phyloP scores from a whole-genome alignment of 2,888 invertebrate genomes.

The Machimus atricapillus region DNA sequence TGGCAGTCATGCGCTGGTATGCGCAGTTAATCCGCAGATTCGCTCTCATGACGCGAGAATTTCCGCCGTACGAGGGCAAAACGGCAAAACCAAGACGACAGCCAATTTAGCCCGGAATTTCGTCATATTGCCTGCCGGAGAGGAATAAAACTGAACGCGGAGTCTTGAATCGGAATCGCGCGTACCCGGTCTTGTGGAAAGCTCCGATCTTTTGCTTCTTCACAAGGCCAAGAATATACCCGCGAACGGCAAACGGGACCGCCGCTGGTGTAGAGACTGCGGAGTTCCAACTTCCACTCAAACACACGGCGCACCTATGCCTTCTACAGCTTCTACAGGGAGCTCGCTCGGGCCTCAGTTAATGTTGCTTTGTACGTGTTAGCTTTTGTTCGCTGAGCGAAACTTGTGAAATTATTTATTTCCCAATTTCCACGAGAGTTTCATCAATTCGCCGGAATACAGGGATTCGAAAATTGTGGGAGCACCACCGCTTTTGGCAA shows the following conservation, averaged over 20 bases:
- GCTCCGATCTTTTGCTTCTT: background rate
- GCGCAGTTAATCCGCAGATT: background rate
- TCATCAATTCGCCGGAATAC: background rate
- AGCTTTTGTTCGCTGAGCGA: constrained; percentile 7
- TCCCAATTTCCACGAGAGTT: background rate
- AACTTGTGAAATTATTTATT: constrained; percentile 20
- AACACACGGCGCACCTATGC: background rate
- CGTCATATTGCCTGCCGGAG: background rate
- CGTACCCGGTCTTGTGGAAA: background rate
- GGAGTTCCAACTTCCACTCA: background rate
- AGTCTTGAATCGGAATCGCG: background rate
- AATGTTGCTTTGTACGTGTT: background rate
- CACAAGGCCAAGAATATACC: background rate
- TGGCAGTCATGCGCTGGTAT: background rate
- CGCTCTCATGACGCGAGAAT: background rate
- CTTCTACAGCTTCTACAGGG: background rate
- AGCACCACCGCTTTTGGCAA: background rate
- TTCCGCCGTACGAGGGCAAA: background rate
- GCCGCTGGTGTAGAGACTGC: background rate
- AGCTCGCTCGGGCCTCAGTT: background rate
- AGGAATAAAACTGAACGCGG: background rate
- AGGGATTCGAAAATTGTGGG: background rate
- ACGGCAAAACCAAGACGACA: background rate
- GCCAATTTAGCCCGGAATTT: background rate
- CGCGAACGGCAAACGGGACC: background rate